Percentiles rank a stretch among this genome's conserved stretches.
These are phyloP conservation scores for Homarus gammarus DNA, from an alignment of 2,888 invertebrate species.

Conservation along the genomic window DNA sequence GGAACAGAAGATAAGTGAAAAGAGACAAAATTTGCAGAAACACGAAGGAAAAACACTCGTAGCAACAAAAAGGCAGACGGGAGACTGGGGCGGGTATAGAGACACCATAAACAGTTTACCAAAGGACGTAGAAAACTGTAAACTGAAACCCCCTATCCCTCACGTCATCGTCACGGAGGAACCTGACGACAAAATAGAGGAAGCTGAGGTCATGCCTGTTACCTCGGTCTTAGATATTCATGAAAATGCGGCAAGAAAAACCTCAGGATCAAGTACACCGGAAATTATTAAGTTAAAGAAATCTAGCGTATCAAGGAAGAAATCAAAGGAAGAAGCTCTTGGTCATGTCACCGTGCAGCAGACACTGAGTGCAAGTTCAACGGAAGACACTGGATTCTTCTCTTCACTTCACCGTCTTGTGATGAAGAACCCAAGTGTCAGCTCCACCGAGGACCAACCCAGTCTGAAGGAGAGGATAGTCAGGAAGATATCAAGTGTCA, in stretches of 20 bases:
- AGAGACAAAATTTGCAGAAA: not conserved
- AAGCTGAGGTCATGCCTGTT: not conserved
- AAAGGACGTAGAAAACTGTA: not conserved
- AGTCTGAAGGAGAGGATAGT: conserved; percentile 49
- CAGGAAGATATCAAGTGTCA: conserved; percentile 58
- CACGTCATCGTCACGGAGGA: conserved; percentile 12
- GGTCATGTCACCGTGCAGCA: conserved; percentile 12
- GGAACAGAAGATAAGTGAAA: not conserved
- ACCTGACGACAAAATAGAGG: not conserved
- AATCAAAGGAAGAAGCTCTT: not conserved
- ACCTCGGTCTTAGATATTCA: not conserved
- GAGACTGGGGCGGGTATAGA: not conserved
- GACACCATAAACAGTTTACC: not conserved
- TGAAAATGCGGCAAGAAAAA: not conserved
- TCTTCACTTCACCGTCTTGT: conserved; percentile 58
- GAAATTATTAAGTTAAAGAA: not conserved
- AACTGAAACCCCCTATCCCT: not conserved
- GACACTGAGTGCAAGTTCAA: conserved; percentile 49
- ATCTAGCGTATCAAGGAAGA: not conserved
- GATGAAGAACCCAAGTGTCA: conserved; percentile 46
- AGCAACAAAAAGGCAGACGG: not conserved
- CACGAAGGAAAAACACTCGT: not conserved
- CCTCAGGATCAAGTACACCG: not conserved
- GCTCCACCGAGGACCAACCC: conserved; percentile 53
- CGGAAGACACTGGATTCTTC: conserved; percentile 47